These are phyloP conservation scores for Drosophila seguyi DNA, from an alignment of 1,140 invertebrate genomes.

Conservation along the genomic window DNA sequence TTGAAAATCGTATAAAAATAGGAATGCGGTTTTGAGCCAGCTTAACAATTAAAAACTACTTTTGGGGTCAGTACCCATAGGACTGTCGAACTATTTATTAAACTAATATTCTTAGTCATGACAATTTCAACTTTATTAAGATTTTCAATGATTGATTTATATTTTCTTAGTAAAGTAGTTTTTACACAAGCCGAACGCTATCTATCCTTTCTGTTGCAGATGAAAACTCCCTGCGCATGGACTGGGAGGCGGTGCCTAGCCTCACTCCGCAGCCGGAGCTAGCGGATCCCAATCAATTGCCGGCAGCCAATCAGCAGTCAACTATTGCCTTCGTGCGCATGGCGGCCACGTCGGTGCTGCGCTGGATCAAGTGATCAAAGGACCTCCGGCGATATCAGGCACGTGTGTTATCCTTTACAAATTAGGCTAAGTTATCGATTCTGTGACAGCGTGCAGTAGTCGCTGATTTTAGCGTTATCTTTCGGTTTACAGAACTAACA, in stretches of 20 bases:
- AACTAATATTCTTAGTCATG: background rate
- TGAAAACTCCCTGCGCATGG: conserved; percentile 88
- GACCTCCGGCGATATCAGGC: conserved; percentile 30
- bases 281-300: conserved; percentile 72
- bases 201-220: conserved; percentile 73
- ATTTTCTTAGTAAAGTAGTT: background rate
- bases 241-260: conserved; percentile 89
- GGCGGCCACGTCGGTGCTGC: conserved; percentile 89
- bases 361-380: conserved; percentile 81
- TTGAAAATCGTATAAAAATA: too few relatives aligned
- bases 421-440: conserved; percentile 53
- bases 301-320: conserved; percentile 87
- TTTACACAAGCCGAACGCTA: background rate
- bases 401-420: conserved; percentile 64
- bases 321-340: conserved; percentile 88
- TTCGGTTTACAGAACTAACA: conserved; percentile 38
- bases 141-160: background rate
- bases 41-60: too few relatives aligned
- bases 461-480: conserved; percentile 39
- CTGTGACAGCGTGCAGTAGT: conserved; percentile 38
- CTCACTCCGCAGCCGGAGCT: conserved; percentile 68
- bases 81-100: background rate
- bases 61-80: too few relatives aligned
- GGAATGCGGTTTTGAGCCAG: too few relatives aligned
- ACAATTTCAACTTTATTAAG: background rate